Evolutionary conservation across 37 sponge, comb jelly and placozoan species (phyloP), one percentile per base, ranked within the genome.

Genomic region (Agelas oroides): DNA sequence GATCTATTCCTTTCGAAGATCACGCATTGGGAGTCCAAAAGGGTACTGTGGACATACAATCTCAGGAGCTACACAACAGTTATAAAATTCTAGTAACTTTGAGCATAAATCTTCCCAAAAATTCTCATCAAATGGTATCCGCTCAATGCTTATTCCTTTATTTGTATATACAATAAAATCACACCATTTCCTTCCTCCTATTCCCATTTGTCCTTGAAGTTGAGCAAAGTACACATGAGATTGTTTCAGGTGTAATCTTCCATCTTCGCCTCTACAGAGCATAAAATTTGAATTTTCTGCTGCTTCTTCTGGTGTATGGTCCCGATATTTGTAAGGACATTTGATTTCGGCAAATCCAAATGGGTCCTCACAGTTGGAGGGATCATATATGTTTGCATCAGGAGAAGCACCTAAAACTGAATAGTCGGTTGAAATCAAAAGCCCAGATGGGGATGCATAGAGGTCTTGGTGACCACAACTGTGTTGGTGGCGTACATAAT

Each of bases 361-460:
- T 57, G 76, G 77, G 2, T 84, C 56, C 21, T 59, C 21, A 55
- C 41, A 12, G 37, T 57, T 63, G 20, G 74, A 80, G 30, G 86
- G 86, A 60, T 90, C 86, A 84, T 85, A 81, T 1, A 90, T 86
- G 19, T 31, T 39, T n/a, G 85, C 76, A 90, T 90, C 91, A 83
- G 91, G 86, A 34, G 91, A 77, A 27, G 86, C 86, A 30, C 91
- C 91, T 40, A 85, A 73, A 64, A 59, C 73, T 25, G 75, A 70
- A 57, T 85, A 66, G 27, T 30, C 46, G 3, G 59, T 19, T 39
- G 61, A 70, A 19, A 90, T 62, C 1, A 81, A n/a, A 38, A 90
- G 71, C 15, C 90, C 85, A 71, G 71, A 84, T 71, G 90, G 53
- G 46, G 19, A 36, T 14, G 84, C 85, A 59, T 38, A 25, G n/a